These are phyloP conservation scores for Diplolepis rosae DNA, from an alignment of 2,888 invertebrate species.

Conservation along the genomic window DNA sequence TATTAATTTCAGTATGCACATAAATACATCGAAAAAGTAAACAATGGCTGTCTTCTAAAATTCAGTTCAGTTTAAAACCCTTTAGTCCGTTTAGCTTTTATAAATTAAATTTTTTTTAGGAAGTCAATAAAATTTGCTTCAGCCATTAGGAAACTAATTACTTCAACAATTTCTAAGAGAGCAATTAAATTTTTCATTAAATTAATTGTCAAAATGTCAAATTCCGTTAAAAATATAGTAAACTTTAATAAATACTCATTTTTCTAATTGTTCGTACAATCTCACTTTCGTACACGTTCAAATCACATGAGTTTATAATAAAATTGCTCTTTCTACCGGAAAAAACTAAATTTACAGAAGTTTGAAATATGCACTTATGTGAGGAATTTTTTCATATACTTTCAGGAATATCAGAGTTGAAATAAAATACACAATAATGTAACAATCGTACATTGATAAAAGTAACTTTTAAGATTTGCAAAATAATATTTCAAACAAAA, in stretches of 20 bases:
- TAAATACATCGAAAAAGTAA: constrained; percentile 12
- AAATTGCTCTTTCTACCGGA: background rate
- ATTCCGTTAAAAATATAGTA: constrained; percentile 45
- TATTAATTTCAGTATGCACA: background rate
- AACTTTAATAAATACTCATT: constrained; percentile 41
- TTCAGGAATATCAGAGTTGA: background rate
- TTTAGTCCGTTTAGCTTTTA: constrained; percentile 8
- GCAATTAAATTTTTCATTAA: constrained; percentile 52
- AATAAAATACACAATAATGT: constrained; percentile 3
- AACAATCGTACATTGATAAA: background rate
- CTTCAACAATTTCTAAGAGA: background rate
- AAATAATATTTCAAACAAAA: background rate
- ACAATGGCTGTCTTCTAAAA: background rate
- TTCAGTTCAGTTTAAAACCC: background rate
- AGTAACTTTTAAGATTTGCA: background rate
- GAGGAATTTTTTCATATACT: background rate
- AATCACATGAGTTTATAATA: background rate
- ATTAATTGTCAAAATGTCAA: constrained; percentile 43
- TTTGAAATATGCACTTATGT: background rate
- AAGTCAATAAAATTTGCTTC: background rate
- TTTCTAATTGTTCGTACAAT: constrained; percentile 32
- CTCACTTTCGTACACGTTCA: background rate
- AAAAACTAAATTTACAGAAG: background rate
- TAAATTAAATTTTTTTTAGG: background rate
- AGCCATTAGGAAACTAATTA: background rate